phyloP scores from a whole-genome alignment of 2,888 invertebrate genomes.

The Hofmannophila pseudospretella region DNA sequence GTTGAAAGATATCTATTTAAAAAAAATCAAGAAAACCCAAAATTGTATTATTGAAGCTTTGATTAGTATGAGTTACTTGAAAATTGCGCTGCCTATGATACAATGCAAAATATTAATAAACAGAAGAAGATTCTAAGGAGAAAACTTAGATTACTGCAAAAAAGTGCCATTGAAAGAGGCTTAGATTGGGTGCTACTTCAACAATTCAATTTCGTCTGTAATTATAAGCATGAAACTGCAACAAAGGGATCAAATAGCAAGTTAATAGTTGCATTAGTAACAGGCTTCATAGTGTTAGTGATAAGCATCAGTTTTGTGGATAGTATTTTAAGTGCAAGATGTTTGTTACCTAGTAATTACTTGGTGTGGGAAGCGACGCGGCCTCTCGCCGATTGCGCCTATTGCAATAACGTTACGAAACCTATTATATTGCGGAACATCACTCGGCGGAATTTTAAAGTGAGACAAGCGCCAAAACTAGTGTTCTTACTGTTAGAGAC shows the following conservation, averaged over 20 bases:
- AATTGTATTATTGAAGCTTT: no score
- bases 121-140: slow-evolving; percentile 23
- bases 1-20: no score
- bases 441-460: slow-evolving; percentile 82
- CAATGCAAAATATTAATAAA: slow-evolving; percentile 18
- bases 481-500: background rate
- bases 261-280: slow-evolving; percentile 30
- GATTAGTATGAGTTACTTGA: no score
- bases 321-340: slow-evolving; percentile 79
- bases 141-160: slow-evolving; percentile 40
- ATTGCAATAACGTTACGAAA: slow-evolving; percentile 83
- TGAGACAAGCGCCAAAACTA: slow-evolving; percentile 27
- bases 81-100: slow-evolving; percentile 8
- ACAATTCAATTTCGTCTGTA: slow-evolving; percentile 43
- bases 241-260: slow-evolving; percentile 31
- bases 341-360: slow-evolving; percentile 90
- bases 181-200: slow-evolving; percentile 32
- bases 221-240: slow-evolving; percentile 28
- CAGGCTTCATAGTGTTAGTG: slow-evolving; percentile 35
- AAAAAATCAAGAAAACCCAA: no score
- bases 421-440: slow-evolving; percentile 84
- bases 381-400: slow-evolving; percentile 88
- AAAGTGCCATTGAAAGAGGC: slow-evolving; percentile 43
- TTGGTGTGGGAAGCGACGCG: slow-evolving; percentile 92
- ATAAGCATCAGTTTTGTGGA: slow-evolving; percentile 37